A percentile compares a stretch with the other conserved stretches of the same genome.
Evolutionary conservation across 2,888 invertebrate species (phyloP).

Genomic region (Metacarcinus magister): DNA sequence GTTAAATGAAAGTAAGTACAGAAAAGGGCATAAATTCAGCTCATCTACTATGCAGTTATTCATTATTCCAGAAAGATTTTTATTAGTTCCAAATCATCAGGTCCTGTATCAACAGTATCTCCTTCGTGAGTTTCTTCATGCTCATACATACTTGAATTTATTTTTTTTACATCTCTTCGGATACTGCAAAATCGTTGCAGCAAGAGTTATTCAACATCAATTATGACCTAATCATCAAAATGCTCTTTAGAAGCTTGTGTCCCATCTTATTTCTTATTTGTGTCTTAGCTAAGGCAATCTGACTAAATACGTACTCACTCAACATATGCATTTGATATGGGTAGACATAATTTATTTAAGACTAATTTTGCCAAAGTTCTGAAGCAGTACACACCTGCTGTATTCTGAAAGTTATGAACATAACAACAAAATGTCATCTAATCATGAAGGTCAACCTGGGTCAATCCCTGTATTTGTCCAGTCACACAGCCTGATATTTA

Average conservation of each 20-base stretch:
- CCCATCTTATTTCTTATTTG: conserved; percentile 59
- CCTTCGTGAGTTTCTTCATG: conserved; percentile 32
- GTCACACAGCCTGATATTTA: conserved; percentile 61
- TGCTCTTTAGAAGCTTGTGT: conserved; percentile 51
- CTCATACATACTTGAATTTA: conserved; percentile 38
- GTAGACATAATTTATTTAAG: conserved; percentile 45
- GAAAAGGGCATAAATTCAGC: not conserved
- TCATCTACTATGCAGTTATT: not conserved
- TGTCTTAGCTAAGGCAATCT: conserved; percentile 56
- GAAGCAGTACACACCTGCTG: conserved; percentile 56
- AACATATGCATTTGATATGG: conserved; percentile 61
- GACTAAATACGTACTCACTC: conserved; percentile 56
- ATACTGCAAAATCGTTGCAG: conserved; percentile 55
- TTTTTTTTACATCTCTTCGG: conserved; percentile 40
- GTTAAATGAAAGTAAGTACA: not conserved
- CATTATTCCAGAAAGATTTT: conserved; percentile 19
- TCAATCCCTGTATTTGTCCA: conserved; percentile 54
- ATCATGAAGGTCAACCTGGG: conserved; percentile 53
- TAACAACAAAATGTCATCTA: conserved; percentile 39
- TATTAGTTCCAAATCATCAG: conserved; percentile 46
- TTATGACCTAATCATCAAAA: conserved; percentile 66
- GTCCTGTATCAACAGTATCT: not conserved
- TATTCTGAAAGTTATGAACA: conserved; percentile 44
- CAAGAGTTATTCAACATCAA: conserved; percentile 43
- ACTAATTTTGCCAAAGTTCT: conserved; percentile 60